phyloP scores from a whole-genome alignment of 2,888 invertebrate species.

The Nebria brevicollis region DNA sequence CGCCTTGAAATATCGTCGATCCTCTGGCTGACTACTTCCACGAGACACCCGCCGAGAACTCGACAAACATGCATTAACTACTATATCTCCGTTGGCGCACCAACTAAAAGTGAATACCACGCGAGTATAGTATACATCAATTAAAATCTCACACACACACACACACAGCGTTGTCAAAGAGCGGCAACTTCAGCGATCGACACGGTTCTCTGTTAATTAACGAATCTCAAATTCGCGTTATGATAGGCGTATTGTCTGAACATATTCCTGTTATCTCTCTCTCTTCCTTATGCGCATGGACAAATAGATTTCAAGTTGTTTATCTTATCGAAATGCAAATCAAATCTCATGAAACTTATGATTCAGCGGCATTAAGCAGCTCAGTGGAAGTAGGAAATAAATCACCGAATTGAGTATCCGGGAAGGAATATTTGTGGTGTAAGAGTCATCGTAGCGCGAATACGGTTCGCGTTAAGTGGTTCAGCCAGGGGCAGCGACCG shows the following conservation, averaged over 20 bases:
- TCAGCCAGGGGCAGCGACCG: background rate
- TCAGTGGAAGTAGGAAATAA: background rate
- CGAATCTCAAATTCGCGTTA: constrained; percentile 30
- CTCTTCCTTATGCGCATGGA: no score
- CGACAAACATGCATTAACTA: constrained; percentile 42
- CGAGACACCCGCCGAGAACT: constrained; percentile 10
- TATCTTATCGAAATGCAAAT: no score
- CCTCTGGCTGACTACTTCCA: background rate
- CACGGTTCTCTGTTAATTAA: constrained; percentile 32
- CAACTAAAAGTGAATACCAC: constrained; percentile 36
- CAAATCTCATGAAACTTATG: no score
- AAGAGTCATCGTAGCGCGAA: constrained; percentile 2
- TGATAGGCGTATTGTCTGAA: constrained; percentile 35
- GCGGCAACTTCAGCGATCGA: constrained; percentile 6
- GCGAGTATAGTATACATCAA: background rate
- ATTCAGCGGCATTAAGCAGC: no score
- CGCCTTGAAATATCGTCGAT: background rate
- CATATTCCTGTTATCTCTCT: constrained; percentile 3
- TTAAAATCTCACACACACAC: background rate
- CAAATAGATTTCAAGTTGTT: no score
- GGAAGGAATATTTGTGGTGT: background rate
- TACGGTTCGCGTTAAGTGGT: constrained; percentile 11
- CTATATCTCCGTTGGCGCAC: constrained; percentile 10
- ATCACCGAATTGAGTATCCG: background rate
- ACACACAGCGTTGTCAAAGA: background rate